phyloP scores from a whole-genome alignment of 2,797 vertebrate genomes.

The Adrianichthys oophorus region DNA sequence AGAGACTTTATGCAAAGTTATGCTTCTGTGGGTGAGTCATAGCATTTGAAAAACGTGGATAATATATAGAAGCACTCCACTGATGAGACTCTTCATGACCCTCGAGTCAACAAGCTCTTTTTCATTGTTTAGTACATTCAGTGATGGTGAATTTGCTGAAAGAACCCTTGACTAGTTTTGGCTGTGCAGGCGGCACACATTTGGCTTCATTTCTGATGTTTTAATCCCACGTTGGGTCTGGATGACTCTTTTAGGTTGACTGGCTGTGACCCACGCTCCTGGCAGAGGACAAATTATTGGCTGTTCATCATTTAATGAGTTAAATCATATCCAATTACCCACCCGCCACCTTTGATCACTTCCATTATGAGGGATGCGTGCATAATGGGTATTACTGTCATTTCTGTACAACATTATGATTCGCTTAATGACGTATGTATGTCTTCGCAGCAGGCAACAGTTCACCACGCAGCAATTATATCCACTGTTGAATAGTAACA shows the following conservation, averaged over 20 bases:
- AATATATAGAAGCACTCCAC: conserved; percentile 14
- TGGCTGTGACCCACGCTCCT: conserved; percentile 48
- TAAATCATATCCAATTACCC: conserved; percentile 72
- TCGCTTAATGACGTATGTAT: conserved; percentile 51
- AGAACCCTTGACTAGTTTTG: conserved; percentile 24
- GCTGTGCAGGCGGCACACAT: conserved; percentile 6
- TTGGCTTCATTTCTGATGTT: conserved; percentile 19
- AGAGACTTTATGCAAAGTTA: conserved; percentile 16
- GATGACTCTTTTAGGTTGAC: conserved; percentile 40
- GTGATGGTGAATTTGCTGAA: conserved; percentile 35
- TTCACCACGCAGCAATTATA: conserved; percentile 19
- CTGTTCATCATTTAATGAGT: conserved; percentile 66
- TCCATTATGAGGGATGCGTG: conserved; percentile 50
- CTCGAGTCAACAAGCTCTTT: conserved; percentile 31
- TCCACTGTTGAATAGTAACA: conserved; percentile 23
- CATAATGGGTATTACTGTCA: conserved; percentile 57
- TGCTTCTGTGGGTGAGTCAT: conserved; percentile 28
- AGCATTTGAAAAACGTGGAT: conserved; percentile 17
- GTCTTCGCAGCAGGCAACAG: conserved; percentile 26
- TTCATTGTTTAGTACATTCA: neutral
- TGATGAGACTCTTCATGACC: conserved; percentile 22
- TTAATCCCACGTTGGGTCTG: conserved; percentile 33
- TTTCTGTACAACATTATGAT: conserved; percentile 48
- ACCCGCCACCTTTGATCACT: conserved; percentile 60
- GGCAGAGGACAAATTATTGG: conserved; percentile 69